Percentiles rank a stretch among this genome's conserved stretches.
Conservation (phyloP, 2,797 vertebrate species). For the Bryconaethiops microstoma region DNA sequence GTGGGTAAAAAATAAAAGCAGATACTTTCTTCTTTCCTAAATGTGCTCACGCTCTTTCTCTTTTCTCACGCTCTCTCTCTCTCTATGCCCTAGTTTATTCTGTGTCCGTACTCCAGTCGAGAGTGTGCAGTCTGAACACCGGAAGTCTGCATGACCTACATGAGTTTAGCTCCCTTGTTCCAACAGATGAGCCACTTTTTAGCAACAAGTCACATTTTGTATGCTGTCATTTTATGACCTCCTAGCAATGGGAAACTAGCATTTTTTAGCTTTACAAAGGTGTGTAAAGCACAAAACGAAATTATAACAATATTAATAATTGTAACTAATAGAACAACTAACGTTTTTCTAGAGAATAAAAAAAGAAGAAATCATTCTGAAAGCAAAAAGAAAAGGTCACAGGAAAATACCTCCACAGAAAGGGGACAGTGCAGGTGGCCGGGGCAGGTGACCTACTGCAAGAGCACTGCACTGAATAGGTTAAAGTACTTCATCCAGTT, state of each 20-base stretch:
- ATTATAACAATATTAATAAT: too few species aligned
- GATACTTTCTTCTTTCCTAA: not conserved
- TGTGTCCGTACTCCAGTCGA: conserved; percentile 36
- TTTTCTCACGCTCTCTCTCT: conserved; percentile 18
- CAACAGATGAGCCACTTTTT: conserved; percentile 71
- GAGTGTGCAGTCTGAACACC: conserved; percentile 57
- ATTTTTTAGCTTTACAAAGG: not conserved
- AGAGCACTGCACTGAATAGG: not conserved
- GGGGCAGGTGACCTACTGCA: not conserved
- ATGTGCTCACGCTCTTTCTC: conserved; percentile 4
- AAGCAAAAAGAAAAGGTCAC: not conserved
- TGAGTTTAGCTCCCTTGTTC: conserved; percentile 76
- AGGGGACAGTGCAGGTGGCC: not conserved
- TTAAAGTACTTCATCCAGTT: not conserved
- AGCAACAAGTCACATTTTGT: conserved; percentile 67
- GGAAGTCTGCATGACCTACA: conserved; percentile 81
- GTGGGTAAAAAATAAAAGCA: not conserved
- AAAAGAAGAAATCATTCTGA: not conserved
- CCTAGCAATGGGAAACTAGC: not conserved
- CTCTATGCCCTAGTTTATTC: conserved; percentile 35
- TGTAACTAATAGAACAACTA: too few species aligned
- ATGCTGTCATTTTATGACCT: conserved; percentile 8
- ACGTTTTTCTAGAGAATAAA: too few species aligned
- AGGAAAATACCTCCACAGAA: not conserved
- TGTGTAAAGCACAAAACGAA: too few species aligned